phyloP scores from a whole-genome alignment of 2,113 vertebrate genomes.

The Macaca nemestrina region DNA sequence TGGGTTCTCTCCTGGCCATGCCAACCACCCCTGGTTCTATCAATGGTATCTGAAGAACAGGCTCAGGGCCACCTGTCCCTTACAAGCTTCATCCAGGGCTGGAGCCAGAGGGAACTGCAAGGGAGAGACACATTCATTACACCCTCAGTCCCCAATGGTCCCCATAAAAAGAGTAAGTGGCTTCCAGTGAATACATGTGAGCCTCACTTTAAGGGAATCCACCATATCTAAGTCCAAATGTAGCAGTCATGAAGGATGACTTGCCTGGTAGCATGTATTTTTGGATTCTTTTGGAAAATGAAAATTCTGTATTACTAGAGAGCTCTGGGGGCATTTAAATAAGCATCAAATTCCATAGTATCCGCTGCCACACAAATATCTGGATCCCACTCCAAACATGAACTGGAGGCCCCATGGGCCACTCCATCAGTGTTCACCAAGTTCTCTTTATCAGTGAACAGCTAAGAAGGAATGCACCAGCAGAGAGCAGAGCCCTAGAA shows the following conservation, averaged over 20 bases:
- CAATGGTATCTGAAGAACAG: not conserved
- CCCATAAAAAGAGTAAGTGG: not conserved
- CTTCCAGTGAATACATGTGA: not conserved
- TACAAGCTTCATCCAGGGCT: not conserved
- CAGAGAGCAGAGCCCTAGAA: not conserved
- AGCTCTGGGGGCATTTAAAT: no score
- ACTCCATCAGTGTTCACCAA: not conserved
- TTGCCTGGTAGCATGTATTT: not conserved
- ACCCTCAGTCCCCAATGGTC: not conserved
- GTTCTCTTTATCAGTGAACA: not conserved
- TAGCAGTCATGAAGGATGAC: not conserved
- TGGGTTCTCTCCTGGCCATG: not conserved
- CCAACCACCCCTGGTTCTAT: not conserved
- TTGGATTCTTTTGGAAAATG: not conserved
- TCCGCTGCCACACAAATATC: not conserved
- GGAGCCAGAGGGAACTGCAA: not conserved
- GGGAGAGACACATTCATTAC: not conserved
- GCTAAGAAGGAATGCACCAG: rapidly evolving
- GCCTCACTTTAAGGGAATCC: not conserved
- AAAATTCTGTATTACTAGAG: not conserved
- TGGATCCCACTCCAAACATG: not conserved
- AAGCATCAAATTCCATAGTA: not conserved
- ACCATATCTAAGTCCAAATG: not conserved
- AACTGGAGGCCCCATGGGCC: rapidly evolving
- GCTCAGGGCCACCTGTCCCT: not conserved